Evolutionary conservation across 2,888 invertebrate species (phyloP), one percentile per base, ranked within the genome.

Genomic region (Ophonus ardosiacus): DNA sequence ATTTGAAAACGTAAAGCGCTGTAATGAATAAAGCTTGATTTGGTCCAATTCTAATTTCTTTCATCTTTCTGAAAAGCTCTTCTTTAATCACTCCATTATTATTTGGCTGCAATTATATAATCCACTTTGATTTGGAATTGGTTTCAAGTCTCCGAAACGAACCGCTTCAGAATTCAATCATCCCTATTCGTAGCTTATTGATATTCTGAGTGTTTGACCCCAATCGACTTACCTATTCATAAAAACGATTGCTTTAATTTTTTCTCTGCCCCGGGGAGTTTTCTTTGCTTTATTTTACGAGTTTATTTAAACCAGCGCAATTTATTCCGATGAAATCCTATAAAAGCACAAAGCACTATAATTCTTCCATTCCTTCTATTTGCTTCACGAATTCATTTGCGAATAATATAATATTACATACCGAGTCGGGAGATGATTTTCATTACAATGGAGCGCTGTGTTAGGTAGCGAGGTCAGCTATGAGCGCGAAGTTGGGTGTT

Each of bases 61-160:
- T 78, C 38, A 56, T 76, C 56, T 57, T 57, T 78, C 15, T 56
- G 56, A 24, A 78, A 78, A 57, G n/a, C 13, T 51, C 71, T 21
- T 80, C 61, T 31, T 81, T 63, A 81, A 81, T 81, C 81, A 81
- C 63, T 21, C 43, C 65, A 81, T 81, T 81, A 81, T 81, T 81
- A 81, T 81, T 81, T 81, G 81, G 40, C 18, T 65, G 81, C 81
- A 81, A 81, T 81, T 81, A 81, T 65, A 81, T 81, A 15, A 65
- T 51, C 81, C 81, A 81, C 81, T 65, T 81, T 81, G 81, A 81
- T 43, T 63, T 40, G 61, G 21, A 81, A 81, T 81, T 63, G 81
- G 65, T 81, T 18, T 78, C 78, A 78, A 78, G 78, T 78, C 56
- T 56, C 24, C 24, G 78, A 59, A 78, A 57, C 56, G 59, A 57